Conservation (phyloP, 1,140 invertebrate species). For the Drosophila kikkawai region DNA sequence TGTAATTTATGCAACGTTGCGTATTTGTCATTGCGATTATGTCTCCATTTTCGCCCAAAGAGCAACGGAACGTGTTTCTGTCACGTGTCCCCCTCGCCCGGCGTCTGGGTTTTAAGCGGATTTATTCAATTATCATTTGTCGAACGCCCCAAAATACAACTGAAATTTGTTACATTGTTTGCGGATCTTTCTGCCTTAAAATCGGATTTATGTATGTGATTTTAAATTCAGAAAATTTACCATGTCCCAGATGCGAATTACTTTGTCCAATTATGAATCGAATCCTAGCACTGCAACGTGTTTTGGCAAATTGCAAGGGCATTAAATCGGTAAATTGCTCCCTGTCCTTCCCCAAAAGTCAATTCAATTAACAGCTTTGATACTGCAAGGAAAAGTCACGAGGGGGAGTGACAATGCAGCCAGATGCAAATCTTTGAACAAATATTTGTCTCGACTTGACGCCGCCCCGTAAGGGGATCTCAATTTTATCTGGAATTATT, state of each 20-base stretch:
- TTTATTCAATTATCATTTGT: constrained; percentile 84
- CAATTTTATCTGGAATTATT: constrained; percentile 32
- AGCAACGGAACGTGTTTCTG: constrained; percentile 53
- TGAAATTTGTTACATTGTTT: constrained; percentile 44
- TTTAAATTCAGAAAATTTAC: constrained; percentile 35
- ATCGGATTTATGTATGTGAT: constrained; percentile 22
- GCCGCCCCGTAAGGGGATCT: constrained; percentile 9
- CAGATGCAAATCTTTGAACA: constrained; percentile 75
- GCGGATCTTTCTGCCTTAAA: constrained; percentile 27
- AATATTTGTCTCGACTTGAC: constrained; percentile 77
- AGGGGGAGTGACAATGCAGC: constrained; percentile 52
- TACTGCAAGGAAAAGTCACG: neutral
- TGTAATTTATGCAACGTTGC: constrained; percentile 65
- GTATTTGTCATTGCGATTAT: constrained; percentile 71
- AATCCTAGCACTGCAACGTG: constrained; percentile 18
- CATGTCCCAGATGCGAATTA: constrained; percentile 33
- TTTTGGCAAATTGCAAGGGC: constrained; percentile 1
- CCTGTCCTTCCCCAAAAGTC: constrained; percentile 1
- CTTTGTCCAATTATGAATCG: constrained; percentile 12
- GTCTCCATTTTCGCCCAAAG: constrained; percentile 54
- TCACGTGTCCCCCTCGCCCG: constrained; percentile 52
- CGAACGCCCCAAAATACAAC: constrained; percentile 53
- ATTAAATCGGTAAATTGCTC: constrained; percentile 17
- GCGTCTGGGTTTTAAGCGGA: constrained; percentile 75
- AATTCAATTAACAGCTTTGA: constrained; percentile 21